Evolutionary conservation across 2,888 invertebrate genomes (phyloP).

Genomic region (Phania funesta): DNA sequence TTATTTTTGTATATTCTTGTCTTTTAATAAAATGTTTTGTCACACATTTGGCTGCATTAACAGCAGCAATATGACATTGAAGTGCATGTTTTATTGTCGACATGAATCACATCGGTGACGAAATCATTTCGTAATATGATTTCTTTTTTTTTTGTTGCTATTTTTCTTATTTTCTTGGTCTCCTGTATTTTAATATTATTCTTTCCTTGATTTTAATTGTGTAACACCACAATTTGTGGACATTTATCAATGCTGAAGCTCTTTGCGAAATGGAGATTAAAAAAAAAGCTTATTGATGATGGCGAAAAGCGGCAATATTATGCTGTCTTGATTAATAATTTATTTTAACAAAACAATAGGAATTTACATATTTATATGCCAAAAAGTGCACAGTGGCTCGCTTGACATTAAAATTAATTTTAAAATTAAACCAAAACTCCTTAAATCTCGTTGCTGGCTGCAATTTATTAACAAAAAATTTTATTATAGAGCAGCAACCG

Average conservation of each 20-base stretch:
- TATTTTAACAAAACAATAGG: background rate
- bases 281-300: background rate
- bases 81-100: slow-evolving; percentile 43
- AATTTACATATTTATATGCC: background rate
- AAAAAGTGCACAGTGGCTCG: background rate
- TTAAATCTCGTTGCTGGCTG: background rate
- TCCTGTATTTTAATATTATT: background rate
- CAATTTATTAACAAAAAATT: background rate
- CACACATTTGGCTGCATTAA: background rate
- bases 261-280: background rate
- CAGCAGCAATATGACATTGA: slow-evolving; percentile 46
- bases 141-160: background rate
- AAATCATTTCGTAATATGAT: slow-evolving; percentile 40
- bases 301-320: slow-evolving; percentile 7
- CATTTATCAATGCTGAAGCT: background rate
- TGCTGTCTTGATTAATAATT: background rate
- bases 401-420: background rate
- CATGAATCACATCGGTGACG: slow-evolving; percentile 35
- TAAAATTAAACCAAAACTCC: background rate
- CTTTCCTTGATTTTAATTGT: slow-evolving; percentile 38
- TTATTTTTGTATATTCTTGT: too few species aligned
- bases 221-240: slow-evolving; percentile 27
- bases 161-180: background rate
- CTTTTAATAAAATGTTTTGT: background rate
- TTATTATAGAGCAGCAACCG: background rate